These are phyloP conservation scores for Myrmecophaga tridactyla DNA, from an alignment of 2,113 vertebrate genomes.

Conservation along the genomic window DNA sequence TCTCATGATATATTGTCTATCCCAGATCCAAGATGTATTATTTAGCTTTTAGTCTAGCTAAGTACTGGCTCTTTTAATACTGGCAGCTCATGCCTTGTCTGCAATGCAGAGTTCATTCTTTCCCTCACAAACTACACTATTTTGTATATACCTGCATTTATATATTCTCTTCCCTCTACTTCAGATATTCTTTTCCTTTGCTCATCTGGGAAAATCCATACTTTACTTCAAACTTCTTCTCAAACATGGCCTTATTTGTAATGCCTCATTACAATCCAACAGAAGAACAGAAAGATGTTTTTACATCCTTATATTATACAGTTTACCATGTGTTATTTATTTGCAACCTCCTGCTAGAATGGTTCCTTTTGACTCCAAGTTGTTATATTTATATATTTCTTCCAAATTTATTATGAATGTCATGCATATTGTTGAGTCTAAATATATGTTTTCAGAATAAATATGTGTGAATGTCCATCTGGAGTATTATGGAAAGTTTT, in stretches of 20 bases:
- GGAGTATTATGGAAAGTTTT: not conserved
- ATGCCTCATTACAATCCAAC: not conserved
- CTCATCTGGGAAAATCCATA: not conserved
- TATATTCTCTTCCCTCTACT: not conserved
- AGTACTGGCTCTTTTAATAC: not conserved
- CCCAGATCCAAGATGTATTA: not conserved
- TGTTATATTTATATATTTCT: not conserved
- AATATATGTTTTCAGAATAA: slow-evolving; percentile 38
- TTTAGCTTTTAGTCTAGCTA: not conserved
- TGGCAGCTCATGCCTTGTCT: not conserved
- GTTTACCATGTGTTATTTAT: not conserved
- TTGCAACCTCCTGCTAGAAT: not conserved
- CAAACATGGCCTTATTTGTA: not conserved
- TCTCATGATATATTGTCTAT: not conserved
- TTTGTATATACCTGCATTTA: not conserved
- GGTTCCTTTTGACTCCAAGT: not conserved
- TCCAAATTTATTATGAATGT: not conserved
- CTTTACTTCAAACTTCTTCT: not conserved
- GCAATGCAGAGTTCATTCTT: not conserved
- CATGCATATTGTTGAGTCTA: slow-evolving; percentile 31
- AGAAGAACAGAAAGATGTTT: not conserved
- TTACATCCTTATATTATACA: not conserved
- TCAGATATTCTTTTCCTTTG: not conserved
- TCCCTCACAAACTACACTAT: not conserved
- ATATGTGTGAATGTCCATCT: not conserved